phyloP scores from a whole-genome alignment of 2,888 invertebrate species.

The Diachrysia chrysitis region DNA sequence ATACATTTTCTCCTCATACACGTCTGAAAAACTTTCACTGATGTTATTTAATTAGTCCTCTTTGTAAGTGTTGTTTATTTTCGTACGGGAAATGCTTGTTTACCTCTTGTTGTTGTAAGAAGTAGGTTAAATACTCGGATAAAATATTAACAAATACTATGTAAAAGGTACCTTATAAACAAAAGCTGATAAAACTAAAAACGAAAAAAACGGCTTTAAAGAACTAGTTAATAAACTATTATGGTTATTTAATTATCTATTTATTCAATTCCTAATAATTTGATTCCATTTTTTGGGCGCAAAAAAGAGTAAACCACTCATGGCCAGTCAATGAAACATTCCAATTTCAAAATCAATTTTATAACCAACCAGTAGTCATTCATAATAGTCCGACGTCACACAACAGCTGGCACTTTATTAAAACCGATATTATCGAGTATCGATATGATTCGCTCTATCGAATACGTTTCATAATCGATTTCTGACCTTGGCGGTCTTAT shows the following conservation, averaged over 20 bases:
- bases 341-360: background rate
- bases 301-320: too few species aligned
- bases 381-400: constrained; percentile 1
- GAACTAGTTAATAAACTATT: too few species aligned
- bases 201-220: too few species aligned
- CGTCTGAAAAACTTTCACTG: background rate
- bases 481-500: constrained; percentile 52
- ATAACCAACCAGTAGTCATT: background rate
- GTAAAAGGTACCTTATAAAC: too few species aligned
- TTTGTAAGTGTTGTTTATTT: constrained; percentile 4
- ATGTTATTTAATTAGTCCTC: constrained; percentile 4
- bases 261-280: too few species aligned
- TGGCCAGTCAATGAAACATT: background rate
- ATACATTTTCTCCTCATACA: constrained; percentile 2
- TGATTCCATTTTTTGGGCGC: too few species aligned
- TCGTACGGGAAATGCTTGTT: constrained; percentile 1
- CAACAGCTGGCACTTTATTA: constrained; percentile 17
- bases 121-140: background rate
- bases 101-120: background rate
- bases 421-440: constrained; percentile 32
- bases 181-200: too few species aligned
- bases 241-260: too few species aligned
- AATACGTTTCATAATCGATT: constrained; percentile 52
- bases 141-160: too few species aligned
- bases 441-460: constrained; percentile 42